Conservation (phyloP, 2,888 invertebrate genomes). For the Synanthedon myopaeformis region DNA sequence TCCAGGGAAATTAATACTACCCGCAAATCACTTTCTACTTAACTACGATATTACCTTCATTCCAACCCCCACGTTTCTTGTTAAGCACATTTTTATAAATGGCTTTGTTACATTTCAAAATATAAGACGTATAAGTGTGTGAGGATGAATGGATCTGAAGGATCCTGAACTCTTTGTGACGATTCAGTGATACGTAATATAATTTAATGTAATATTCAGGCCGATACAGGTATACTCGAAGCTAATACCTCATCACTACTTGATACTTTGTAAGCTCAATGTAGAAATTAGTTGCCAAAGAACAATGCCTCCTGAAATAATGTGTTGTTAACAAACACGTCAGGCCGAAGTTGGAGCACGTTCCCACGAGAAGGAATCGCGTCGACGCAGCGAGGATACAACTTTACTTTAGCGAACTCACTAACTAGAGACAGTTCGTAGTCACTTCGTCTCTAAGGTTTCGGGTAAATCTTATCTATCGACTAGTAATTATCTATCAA, state of each 20-base stretch:
- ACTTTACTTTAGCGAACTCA: conserved; percentile 19
- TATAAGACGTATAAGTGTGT: too few species aligned
- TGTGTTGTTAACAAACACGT: conserved; percentile 24
- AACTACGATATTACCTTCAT: too few species aligned
- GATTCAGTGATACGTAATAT: too few species aligned
- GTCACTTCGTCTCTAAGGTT: neutral
- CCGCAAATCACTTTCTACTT: neutral
- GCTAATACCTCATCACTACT: neutral
- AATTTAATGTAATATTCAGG: too few species aligned
- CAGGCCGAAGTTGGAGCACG: conserved; percentile 27
- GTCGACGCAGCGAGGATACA: conserved; percentile 10
- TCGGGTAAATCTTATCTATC: too few species aligned
- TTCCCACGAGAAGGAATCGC: conserved; percentile 15
- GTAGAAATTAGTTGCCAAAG: conserved; percentile 9
- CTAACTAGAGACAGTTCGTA: conserved; percentile 31
- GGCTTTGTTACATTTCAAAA: too few species aligned
- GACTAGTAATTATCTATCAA: too few species aligned
- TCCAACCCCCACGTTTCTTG: too few species aligned
- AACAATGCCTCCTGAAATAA: conserved; percentile 14
- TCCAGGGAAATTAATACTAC: neutral
- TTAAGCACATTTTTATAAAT: too few species aligned
- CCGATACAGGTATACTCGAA: too few species aligned
- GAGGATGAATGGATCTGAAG: too few species aligned
- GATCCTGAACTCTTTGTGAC: too few species aligned
- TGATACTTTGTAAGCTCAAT: neutral